Base-by-base conservation (phyloP, 2,797 vertebrate genomes). In the Prionace glauca region DNA sequence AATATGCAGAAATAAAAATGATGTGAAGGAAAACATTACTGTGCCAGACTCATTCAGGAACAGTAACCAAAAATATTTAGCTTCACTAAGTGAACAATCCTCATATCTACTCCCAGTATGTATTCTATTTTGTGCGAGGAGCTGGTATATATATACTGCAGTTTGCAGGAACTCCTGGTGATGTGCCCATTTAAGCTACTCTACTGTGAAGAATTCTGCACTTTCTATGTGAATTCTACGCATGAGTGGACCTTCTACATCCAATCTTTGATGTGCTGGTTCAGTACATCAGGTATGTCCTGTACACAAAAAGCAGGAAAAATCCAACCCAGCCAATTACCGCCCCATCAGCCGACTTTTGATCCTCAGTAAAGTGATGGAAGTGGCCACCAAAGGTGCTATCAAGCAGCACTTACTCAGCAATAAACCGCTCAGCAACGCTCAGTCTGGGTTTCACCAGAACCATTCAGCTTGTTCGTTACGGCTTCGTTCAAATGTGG, bases 161-260 rank as follows among this genome's bases (percentile, higher is more conserved):
- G 60, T 67, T 62, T 67, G 4, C n/a, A 62, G 26, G 50, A 67
- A n/a, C 90, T 67, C 90, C 41, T 87, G 7, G 90, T 92, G 60
- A 62, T 91, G 60, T n/a, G 56, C 29, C 56, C n/a, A 91, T 32
- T 65, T 32, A 65, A 92, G 90, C n/a, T 36, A 36, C 62, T 92
- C 32, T n/a, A 67, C 90, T 92, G 62, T 92, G 32, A 92, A 92
- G 60, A n/a, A 67, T 65, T 87, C 86, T 87, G 86, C 22, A 87
- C 18, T 87, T 56, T 87, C 5, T 11, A 22, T 87, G 45, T 87
- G 86, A 26, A 24, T 87, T 45, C 86, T 10, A 12, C 1, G 20
- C 86, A 56, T 26, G 16, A 56, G 86, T 87, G 45, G 74, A 56
- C 41, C 50, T 87, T 87, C 22, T 56, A 87, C 56, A 26, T 56